Percentiles rank a stretch among this genome's conserved stretches.
phyloP scores from a whole-genome alignment of 2,888 invertebrate genomes.

The Yponomeuta plumbellus region DNA sequence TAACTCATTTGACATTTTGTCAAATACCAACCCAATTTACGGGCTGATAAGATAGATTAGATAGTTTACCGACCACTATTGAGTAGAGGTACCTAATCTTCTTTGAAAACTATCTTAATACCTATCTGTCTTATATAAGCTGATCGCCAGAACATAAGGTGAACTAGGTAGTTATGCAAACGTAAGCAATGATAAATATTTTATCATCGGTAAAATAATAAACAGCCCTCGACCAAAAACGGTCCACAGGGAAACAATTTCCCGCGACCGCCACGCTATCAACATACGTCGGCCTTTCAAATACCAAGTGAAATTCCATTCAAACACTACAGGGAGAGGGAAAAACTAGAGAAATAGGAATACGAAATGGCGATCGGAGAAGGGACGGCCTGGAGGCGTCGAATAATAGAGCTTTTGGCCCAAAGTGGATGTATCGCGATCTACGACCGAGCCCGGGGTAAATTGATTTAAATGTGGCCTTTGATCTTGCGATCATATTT shows the following conservation, averaged over 20 bases:
- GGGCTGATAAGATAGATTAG: too few species aligned
- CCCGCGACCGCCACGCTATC: not conserved
- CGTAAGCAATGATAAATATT: not conserved
- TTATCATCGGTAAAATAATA: not conserved
- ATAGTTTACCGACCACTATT: too few species aligned
- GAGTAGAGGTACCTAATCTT: too few species aligned
- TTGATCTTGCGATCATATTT: not conserved
- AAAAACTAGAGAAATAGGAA: not conserved
- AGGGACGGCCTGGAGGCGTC: conserved; percentile 27
- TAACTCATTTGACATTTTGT: too few species aligned
- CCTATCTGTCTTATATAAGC: too few species aligned
- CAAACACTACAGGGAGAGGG: not conserved
- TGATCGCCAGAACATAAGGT: too few species aligned
- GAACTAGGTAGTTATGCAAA: too few species aligned
- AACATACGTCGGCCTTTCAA: conserved; percentile 5
- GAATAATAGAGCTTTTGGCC: conserved; percentile 40
- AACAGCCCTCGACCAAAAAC: not conserved
- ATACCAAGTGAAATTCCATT: not conserved
- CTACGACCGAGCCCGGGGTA: conserved; percentile 34
- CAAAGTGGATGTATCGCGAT: conserved; percentile 41
- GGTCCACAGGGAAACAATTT: not conserved
- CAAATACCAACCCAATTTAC: too few species aligned
- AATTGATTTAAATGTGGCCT: conserved; percentile 48
- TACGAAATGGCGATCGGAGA: not conserved
- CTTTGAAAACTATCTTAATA: too few species aligned